Evolutionary conservation across 2,888 invertebrate species (phyloP), one percentile per base, ranked within the genome.

Genomic region (Chloroclystis v-ata): DNA sequence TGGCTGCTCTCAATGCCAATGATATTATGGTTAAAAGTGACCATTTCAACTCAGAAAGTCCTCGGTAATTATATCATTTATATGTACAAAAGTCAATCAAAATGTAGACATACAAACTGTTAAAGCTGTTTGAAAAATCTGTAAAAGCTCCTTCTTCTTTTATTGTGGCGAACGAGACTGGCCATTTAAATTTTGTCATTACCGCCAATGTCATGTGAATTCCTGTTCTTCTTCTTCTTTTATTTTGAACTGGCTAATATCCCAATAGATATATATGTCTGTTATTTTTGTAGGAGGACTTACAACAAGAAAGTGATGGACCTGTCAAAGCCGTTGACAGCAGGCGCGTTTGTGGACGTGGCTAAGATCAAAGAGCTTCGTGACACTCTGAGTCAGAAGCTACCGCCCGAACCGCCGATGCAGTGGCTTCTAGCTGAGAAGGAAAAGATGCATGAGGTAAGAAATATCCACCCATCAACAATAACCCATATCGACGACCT

Each of bases 11-110:
- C 0, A 52, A 65, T 1, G 48, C 61, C 2, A 67, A 57, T 24
- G 91, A 92, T 4, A 94, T 96, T 28, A 94, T 96, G 92, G 89
- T 97, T 13, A 96, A 97, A 73, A 96, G 96, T 71, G 96, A 97
- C 78, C 96, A 97, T 80, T 97, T 97, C 78, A 91, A 73, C 10
- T 92, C 65, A 82, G 91, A 85, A 35, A 82, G 72, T 54, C 82
- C 91, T 4, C 54, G 54, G 78, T 91, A 85, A 86, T 90, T 9
- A 8, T 8, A 26, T 6, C 8, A 26, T 26, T 8, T 20, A 6
- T n/a, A n/a, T n/a, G n/a, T n/a, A n/a, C n/a, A n/a, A n/a, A n/a
- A n/a, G n/a, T n/a, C n/a, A n/a, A n/a, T n/a, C n/a, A n/a, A n/a
- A n/a, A n/a, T n/a, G n/a, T n/a, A n/a, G n/a, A n/a, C n/a, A n/a